These are phyloP conservation scores for Dicentrarchus labrax DNA, from an alignment of 2,113 vertebrate species.

Conservation along the genomic window DNA sequence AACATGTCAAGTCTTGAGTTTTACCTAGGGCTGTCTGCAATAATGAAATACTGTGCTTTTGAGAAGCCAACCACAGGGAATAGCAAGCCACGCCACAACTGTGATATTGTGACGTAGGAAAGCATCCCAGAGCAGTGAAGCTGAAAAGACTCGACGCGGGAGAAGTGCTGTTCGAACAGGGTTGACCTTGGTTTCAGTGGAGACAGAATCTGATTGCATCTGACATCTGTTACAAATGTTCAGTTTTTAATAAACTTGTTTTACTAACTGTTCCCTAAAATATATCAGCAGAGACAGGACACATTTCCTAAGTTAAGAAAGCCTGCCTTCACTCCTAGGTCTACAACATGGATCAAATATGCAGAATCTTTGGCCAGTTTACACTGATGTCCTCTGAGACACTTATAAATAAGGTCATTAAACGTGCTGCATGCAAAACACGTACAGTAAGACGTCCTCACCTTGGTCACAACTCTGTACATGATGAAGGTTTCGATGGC, in stretches of 20 bases:
- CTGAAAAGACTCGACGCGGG: no score
- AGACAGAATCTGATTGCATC: background rate
- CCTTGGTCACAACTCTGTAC: constrained; percentile 94
- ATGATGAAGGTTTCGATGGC: constrained; percentile 97
- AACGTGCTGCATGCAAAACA: background rate
- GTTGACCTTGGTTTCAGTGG: background rate
- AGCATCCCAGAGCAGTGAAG: no score
- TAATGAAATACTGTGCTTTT: no score
- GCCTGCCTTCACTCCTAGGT: background rate
- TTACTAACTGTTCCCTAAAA: background rate
- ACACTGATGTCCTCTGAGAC: background rate
- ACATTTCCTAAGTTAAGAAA: background rate
- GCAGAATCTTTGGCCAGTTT: background rate
- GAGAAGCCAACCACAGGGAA: no score
- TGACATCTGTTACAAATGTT: background rate
- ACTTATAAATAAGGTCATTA: background rate
- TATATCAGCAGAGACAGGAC: background rate
- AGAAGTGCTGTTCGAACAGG: no score
- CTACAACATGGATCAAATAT: background rate
- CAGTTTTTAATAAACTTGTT: background rate
- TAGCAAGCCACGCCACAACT: no score
- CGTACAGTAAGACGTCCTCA: constrained; percentile 53
- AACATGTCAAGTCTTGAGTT: no score
- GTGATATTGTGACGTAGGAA: no score
- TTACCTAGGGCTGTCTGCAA: no score